phyloP scores from a whole-genome alignment of 2,888 invertebrate genomes.

The Nomada lathburiana region DNA sequence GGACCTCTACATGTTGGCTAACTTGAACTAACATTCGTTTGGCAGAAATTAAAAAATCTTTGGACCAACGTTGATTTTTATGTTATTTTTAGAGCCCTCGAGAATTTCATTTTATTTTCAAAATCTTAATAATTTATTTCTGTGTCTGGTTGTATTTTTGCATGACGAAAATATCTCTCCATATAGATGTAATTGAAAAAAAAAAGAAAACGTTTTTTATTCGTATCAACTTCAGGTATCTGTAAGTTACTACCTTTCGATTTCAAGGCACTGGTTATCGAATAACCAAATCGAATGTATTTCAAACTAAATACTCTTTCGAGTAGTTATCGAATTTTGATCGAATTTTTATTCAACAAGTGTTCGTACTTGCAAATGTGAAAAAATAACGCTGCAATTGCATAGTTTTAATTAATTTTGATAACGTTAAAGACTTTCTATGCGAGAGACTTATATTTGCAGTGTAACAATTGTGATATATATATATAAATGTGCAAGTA shows the following conservation, averaged over 20 bases:
- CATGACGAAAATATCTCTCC: not conserved
- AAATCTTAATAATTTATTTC: not conserved
- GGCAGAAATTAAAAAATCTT: slow-evolving; percentile 2
- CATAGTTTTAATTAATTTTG: not conserved
- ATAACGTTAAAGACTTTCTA: not conserved
- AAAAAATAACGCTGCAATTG: not conserved
- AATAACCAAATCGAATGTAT: slow-evolving; percentile 1
- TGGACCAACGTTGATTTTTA: not conserved
- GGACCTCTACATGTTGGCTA: slow-evolving; percentile 10
- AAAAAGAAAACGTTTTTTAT: not conserved
- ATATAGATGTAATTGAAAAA: not conserved
- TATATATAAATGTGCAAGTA: not conserved
- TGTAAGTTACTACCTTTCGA: not conserved
- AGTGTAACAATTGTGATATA: not conserved
- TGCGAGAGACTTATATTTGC: not conserved
- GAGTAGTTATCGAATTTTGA: not conserved
- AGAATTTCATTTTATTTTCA: slow-evolving; percentile 5
- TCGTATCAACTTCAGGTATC: slow-evolving; percentile 3
- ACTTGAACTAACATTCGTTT: not conserved
- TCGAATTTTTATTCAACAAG: not conserved
- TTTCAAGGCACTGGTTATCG: not conserved
- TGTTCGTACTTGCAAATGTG: not conserved
- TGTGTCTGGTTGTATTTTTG: not conserved
- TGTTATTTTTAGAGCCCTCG: not conserved
- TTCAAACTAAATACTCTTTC: slow-evolving; percentile 1